Percentiles rank a stretch among this genome's conserved stretches.
These are phyloP conservation scores for Cololabis saira DNA, from an alignment of 2,113 vertebrate species.

Conservation along the genomic window DNA sequence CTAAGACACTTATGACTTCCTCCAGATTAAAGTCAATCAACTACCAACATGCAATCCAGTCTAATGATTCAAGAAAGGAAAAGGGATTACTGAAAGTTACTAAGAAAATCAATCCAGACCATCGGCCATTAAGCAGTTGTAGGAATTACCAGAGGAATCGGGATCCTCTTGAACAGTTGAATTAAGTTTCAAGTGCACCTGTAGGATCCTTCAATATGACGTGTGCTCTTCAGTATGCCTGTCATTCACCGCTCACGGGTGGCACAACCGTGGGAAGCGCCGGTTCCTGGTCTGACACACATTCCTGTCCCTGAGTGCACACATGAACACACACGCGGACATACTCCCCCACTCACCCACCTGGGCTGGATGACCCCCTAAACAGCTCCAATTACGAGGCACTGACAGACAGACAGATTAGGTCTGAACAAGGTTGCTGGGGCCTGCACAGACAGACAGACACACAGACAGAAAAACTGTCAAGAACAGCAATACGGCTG, in stretches of 20 bases:
- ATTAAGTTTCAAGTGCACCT: constrained; percentile 63
- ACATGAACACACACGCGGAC: constrained; percentile 59
- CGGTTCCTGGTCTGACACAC: constrained; percentile 71
- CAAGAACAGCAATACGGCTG: constrained; percentile 27
- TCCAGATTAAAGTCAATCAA: too few species aligned
- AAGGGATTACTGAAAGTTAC: too few species aligned
- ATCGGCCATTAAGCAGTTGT: not conserved
- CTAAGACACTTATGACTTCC: too few species aligned
- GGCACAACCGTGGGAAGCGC: constrained; percentile 79
- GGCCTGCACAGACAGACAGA: constrained; percentile 62
- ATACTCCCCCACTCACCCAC: constrained; percentile 70
- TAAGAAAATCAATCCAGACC: not conserved
- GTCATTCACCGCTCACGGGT: constrained; percentile 64
- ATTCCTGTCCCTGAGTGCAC: constrained; percentile 71
- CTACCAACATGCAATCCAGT: too few species aligned
- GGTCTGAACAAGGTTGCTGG: constrained; percentile 71
- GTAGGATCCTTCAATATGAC: constrained; percentile 56
- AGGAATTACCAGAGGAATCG: constrained; percentile 14
- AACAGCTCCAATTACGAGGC: constrained; percentile 81
- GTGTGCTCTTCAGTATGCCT: constrained; percentile 52
- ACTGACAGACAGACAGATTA: constrained; percentile 82
- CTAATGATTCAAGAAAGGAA: too few species aligned
- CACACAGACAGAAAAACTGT: constrained; percentile 36
- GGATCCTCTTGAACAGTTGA: constrained; percentile 18
- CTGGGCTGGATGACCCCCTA: constrained; percentile 77